Base-by-base conservation (phyloP, 1,140 invertebrate genomes). In the Lepidurus arcticus region DNA sequence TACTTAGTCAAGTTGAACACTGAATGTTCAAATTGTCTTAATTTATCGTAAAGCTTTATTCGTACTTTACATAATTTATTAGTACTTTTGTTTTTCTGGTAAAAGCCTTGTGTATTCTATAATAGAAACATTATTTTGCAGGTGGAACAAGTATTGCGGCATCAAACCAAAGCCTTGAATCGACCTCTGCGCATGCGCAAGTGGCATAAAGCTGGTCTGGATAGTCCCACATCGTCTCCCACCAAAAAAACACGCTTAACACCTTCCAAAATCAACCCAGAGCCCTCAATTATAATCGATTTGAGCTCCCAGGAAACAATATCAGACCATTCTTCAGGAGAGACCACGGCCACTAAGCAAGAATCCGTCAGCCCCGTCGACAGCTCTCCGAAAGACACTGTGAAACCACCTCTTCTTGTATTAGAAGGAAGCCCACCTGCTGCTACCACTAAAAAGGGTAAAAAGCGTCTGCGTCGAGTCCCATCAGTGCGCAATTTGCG, bases 121-220 rank as follows among this genome's bases (percentile, higher is more conserved):
- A 34, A 34, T 4, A 3, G 34, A 34, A 34, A 34, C 34, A 34
- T 4, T 34, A 34, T 34, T 34, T 34, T 47, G 16, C 16, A 65
- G 53, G 53, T 65, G n/a, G 53, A 65, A 1, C 53, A 65, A 65
- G 53, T 65, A 9, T 16, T 65, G 13, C 53, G 53, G 6, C 53
- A 65, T 16, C 53, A 65, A 16, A 65, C 53, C 13, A 65, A 13
- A 65, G 53, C 21, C n/a, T 4, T 65, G 13, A 65, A 65, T 21
- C 16, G 53, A 21, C 53, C 53, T 65, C 21, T 65, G 21, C 53
- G 53, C 53, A 65, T 65, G 53, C 53, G 53, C 53, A 65, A 65
- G 13, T 65, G 53, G 53, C 53, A 65, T 3, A 65, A 65, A 65
- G 53, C 53, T 65, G 7, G 16, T 0, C 16, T n/a, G 7, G n/a